These are phyloP conservation scores for Rhorus exstirpatorius DNA, from an alignment of 2,888 invertebrate species.

Conservation along the genomic window DNA sequence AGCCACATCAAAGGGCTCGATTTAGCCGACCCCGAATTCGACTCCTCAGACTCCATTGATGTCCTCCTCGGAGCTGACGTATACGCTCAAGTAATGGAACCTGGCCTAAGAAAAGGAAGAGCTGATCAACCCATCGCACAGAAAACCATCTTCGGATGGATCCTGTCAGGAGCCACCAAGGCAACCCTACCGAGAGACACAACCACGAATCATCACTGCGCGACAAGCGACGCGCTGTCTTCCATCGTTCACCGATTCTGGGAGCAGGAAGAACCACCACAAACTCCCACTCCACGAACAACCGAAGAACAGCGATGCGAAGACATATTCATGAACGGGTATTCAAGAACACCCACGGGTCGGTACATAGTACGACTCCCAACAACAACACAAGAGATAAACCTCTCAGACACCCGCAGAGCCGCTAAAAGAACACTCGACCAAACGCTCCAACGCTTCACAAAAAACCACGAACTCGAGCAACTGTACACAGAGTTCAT, in stretches of 20 bases:
- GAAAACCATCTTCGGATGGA: conserved; percentile 18
- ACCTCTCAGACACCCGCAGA: too few relatives aligned
- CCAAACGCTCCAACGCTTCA: too few relatives aligned
- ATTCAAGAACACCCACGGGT: not conserved
- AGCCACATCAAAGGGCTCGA: too few relatives aligned
- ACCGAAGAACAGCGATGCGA: not conserved
- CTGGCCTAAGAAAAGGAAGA: conserved; percentile 12
- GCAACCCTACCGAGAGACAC: too few relatives aligned
- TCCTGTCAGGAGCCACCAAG: too few relatives aligned
- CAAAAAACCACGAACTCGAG: too few relatives aligned
- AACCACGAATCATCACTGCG: too few relatives aligned
- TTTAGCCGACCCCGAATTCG: not conserved
- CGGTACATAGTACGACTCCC: conserved; percentile 12
- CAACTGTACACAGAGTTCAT: not conserved
- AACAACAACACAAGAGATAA: not conserved
- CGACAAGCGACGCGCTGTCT: not conserved
- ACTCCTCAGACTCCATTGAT: not conserved
- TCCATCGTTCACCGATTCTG: not conserved
- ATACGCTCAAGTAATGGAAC: conserved; percentile 6
- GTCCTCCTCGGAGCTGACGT: conserved; percentile 39
- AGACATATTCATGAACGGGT: not conserved
- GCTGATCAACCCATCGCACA: conserved; percentile 11
- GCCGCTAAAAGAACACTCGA: too few relatives aligned
- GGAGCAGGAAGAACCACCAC: not conserved
- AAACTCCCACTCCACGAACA: not conserved